phyloP scores from a whole-genome alignment of 1,140 invertebrate genomes.

The Nautilus pompilius region DNA sequence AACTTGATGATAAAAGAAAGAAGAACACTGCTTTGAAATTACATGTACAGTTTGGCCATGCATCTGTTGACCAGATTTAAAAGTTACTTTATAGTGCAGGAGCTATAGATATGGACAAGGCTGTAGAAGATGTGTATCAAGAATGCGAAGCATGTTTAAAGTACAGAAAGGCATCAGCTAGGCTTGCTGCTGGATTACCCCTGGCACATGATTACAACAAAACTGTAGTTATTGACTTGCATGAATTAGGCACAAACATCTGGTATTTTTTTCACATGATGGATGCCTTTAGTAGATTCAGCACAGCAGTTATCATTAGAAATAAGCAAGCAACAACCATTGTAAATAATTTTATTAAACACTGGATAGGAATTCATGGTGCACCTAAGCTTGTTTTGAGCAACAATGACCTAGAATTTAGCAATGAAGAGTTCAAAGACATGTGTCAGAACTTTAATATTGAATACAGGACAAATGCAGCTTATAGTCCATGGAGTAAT shows the following conservation, averaged over 20 bases:
- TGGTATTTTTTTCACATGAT: constrained; percentile 16
- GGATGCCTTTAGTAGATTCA: constrained; percentile 17
- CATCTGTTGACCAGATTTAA: constrained; percentile 9
- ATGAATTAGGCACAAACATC: constrained; percentile 9
- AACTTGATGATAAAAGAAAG: constrained; percentile 3
- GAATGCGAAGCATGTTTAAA: constrained; percentile 12
- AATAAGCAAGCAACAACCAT: constrained; percentile 10
- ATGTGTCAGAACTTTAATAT: constrained; percentile 22
- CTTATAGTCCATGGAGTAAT: constrained; percentile 21
- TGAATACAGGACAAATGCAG: constrained; percentile 19
- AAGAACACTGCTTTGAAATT: constrained; percentile 7
- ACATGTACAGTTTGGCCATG: constrained; percentile 24
- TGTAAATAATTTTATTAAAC: constrained; percentile 10
- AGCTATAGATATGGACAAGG: neutral
- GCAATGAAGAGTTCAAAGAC: constrained; percentile 11
- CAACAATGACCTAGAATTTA: constrained; percentile 14
- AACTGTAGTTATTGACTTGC: constrained; percentile 18
- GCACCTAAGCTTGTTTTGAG: constrained; percentile 4
- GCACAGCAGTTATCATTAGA: constrained; percentile 11
- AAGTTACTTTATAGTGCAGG: constrained; percentile 11
- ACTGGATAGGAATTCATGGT: constrained; percentile 12
- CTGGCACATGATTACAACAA: constrained; percentile 21
- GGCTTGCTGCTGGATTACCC: constrained; percentile 17
- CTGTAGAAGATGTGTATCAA: neutral
- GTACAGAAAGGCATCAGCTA: constrained; percentile 14